Percentiles rank a stretch among this genome's conserved stretches.
Conservation (phyloP, 2,888 invertebrate species). For the Drosophila mettleri region DNA sequence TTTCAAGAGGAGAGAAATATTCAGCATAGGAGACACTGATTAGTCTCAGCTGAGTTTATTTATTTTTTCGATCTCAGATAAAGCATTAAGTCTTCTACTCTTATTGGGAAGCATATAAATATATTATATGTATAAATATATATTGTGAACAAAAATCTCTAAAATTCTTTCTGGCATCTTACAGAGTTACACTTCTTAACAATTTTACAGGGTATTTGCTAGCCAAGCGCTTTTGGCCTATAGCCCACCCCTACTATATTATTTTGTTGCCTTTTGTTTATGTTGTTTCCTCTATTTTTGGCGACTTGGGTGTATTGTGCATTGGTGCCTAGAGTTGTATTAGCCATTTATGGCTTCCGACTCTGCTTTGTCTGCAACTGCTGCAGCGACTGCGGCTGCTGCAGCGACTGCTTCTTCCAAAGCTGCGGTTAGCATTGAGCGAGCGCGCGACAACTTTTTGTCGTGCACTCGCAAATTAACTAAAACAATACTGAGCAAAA, state of each 20-base stretch:
- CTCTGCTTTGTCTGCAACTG: slow-evolving; percentile 16
- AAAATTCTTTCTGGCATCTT: no score
- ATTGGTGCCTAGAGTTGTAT: slow-evolving; percentile 72
- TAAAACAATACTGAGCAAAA: slow-evolving; percentile 54
- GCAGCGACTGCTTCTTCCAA: slow-evolving; percentile 1
- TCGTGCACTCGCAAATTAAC: slow-evolving; percentile 67
- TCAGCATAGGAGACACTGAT: no score
- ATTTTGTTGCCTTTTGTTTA: slow-evolving; percentile 14
- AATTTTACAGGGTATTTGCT: not conserved
- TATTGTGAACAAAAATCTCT: no score
- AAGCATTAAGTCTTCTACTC: no score
- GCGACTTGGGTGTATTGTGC: slow-evolving; percentile 40
- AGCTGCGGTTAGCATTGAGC: slow-evolving; percentile 71
- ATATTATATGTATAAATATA: no score
- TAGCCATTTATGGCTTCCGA: slow-evolving; percentile 79
- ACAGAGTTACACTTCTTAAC: not conserved
- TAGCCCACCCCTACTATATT: slow-evolving; percentile 9
- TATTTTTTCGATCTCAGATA: no score
- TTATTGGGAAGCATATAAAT: no score
- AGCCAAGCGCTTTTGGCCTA: not conserved
- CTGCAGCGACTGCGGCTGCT: slow-evolving; percentile 8
- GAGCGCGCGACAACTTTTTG: slow-evolving; percentile 53
- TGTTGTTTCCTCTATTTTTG: slow-evolving; percentile 53
- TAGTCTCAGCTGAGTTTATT: no score
- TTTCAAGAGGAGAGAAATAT: no score